Evolutionary conservation across 2,888 invertebrate species (phyloP).

Genomic region (Eupeodes latifasciatus): DNA sequence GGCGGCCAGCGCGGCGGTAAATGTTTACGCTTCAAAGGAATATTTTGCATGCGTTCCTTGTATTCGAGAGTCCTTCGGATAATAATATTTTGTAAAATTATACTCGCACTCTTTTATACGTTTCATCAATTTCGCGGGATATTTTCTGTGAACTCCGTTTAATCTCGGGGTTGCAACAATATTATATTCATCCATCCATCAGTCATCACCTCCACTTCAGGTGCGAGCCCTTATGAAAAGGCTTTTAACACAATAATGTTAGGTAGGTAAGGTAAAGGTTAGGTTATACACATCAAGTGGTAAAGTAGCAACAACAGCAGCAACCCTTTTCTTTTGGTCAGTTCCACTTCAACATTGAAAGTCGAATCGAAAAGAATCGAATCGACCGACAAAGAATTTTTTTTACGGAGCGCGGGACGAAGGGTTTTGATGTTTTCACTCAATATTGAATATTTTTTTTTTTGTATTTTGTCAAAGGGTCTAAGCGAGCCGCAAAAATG

Average conservation of each 20-base stretch:
- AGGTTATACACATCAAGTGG: slow-evolving; percentile 57
- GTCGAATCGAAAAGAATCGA: not conserved
- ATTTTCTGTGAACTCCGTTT: slow-evolving; percentile 19
- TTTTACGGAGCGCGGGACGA: not conserved
- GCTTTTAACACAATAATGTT: not conserved
- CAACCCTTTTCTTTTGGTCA: slow-evolving; percentile 64
- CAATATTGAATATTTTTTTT: slow-evolving; percentile 33
- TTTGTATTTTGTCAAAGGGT: slow-evolving; percentile 45
- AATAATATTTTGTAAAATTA: slow-evolving; percentile 19
- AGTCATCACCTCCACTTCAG: slow-evolving; percentile 75
- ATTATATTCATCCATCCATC: slow-evolving; percentile 66
- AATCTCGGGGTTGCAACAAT: slow-evolving; percentile 67
- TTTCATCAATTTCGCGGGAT: slow-evolving; percentile 2
- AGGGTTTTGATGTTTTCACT: slow-evolving; percentile 37
- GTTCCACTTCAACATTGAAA: slow-evolving; percentile 9
- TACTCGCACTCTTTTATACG: not conserved
- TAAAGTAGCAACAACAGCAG: not conserved
- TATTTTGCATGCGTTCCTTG: slow-evolving; percentile 45
- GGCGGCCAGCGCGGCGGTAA: slow-evolving; percentile 49
- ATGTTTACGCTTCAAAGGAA: slow-evolving; percentile 74
- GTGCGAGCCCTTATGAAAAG: slow-evolving; percentile 38
- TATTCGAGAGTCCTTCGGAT: slow-evolving; percentile 47
- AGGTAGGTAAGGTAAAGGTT: not conserved
- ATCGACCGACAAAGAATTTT: slow-evolving; percentile 50
- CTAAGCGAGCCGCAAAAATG: slow-evolving; percentile 39